phyloP scores from a whole-genome alignment of 1,140 invertebrate genomes.

The Brachionus paranguensis region DNA sequence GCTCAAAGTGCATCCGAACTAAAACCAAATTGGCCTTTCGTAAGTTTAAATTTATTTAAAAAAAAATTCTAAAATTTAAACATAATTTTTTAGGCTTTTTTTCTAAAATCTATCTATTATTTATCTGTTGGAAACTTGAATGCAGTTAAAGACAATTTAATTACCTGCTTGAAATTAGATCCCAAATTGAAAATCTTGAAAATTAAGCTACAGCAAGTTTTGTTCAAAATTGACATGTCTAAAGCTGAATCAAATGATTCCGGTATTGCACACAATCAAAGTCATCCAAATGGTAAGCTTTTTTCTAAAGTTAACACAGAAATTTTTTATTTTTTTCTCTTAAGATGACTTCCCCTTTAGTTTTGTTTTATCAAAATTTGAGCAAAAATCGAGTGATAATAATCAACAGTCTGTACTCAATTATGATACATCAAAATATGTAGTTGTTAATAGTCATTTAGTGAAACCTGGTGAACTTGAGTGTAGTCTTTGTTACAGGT shows the following conservation, averaged over 20 bases:
- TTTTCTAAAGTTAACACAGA: neutral
- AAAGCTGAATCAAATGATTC: constrained; percentile 3
- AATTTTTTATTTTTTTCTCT: neutral
- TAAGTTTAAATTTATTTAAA: neutral
- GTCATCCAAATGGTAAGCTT: too few species aligned
- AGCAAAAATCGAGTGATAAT: neutral
- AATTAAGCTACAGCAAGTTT: neutral
- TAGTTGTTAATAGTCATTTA: neutral
- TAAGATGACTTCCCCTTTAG: neutral
- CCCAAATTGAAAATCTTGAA: neutral
- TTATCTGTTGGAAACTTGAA: neutral
- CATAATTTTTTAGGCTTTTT: constrained; percentile 4
- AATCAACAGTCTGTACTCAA: neutral
- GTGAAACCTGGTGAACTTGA: constrained; percentile 4
- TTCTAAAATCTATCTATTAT: constrained; percentile 30
- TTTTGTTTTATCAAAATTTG: neutral
- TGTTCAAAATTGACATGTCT: neutral
- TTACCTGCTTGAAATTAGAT: neutral
- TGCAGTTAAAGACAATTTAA: neutral
- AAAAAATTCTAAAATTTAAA: neutral
- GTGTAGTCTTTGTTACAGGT: constrained; percentile 31
- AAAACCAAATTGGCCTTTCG: constrained; percentile 31
- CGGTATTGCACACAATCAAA: neutral
- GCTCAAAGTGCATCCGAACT: constrained; percentile 26
- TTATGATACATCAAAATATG: constrained; percentile 35